Base-by-base conservation (phyloP, 1,140 invertebrate genomes). In the Whitmania pigra region DNA sequence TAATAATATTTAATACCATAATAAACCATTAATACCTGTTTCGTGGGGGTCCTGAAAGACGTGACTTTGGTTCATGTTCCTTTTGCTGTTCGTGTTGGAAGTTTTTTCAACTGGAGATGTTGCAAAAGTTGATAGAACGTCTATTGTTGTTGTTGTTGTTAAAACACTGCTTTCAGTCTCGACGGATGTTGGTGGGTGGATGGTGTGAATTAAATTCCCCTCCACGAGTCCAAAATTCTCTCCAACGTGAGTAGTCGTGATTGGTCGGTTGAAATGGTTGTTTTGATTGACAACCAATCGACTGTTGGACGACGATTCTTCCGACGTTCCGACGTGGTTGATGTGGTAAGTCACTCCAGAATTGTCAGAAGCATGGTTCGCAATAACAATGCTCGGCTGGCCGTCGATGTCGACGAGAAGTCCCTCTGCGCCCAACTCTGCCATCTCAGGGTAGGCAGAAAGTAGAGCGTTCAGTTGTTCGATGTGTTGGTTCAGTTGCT, bases 401-500 rank as follows among this genome's bases (percentile, higher is more conserved):
- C 57, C 29, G 4, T 63, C 29, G 15, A 63, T 63, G 15, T 63
- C 29, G 1, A 63, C 22, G 4, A 63, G 29, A 17, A 63, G 43
- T 49, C 43, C 43, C 15, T 49, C 43, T 49, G 43, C 43, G 5
- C 43, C 43, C 11, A 63, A 63, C 22, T 63, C 57, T 22, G 29
- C 57, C 57, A 63, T 20, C 11, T 63, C 57, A 5, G 57, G 57
- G 29, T 63, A 63, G 22, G 57, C 29, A n/a, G 57, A 63, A 11
- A 70, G 3, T 18, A 71, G 20, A 7, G 27, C 36, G n/a, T 66
- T 69, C 29, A 75, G 72, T 25, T 69, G 79, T 31, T 78, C 75
- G 53, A 82, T 74, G 73, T 81, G 79, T 68, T 81, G 78, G 70
- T 82, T 79, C 25, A 82, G 75, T 53, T 78, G 76, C 31, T 78